Evolutionary conservation across 2,888 invertebrate genomes (phyloP).

Genomic region (Eupithecia tripunctaria): DNA sequence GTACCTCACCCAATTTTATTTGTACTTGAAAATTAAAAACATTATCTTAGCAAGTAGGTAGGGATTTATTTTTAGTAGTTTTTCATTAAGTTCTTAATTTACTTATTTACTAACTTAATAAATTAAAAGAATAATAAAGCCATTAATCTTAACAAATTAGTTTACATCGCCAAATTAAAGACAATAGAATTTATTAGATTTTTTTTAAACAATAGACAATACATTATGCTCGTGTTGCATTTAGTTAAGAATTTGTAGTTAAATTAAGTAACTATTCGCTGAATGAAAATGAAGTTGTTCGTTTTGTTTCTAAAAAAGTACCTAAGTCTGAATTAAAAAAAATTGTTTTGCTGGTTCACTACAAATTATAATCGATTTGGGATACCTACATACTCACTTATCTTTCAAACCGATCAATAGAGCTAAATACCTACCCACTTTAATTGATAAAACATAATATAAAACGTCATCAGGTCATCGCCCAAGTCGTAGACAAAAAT

Average conservation of each 20-base stretch:
- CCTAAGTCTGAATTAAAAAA: not conserved
- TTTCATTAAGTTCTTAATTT: not conserved
- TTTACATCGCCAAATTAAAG: not conserved
- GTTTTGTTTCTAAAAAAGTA: not conserved
- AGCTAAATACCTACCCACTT: not conserved
- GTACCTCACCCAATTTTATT: not conserved
- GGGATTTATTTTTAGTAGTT: not conserved
- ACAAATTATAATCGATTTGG: not conserved
- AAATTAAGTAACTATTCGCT: not conserved
- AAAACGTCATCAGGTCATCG: slow-evolving; percentile 5
- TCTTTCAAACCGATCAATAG: not conserved
- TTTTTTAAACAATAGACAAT: not conserved
- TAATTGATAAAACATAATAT: not conserved
- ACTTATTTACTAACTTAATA: not conserved
- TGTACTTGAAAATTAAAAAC: not conserved
- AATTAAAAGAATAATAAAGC: not conserved
- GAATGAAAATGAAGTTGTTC: not conserved
- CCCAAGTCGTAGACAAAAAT: slow-evolving; percentile 16
- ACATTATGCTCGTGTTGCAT: not conserved
- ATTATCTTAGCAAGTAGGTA: not conserved
- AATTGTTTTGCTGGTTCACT: not conserved
- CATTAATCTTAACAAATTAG: not conserved
- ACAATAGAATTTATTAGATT: not conserved
- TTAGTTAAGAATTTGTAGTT: not conserved
- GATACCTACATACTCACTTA: not conserved